A percentile compares a stretch with the other conserved stretches of the same genome.
Conservation (phyloP, 2,888 invertebrate species). For the Rhaphigaster nebulosa region DNA sequence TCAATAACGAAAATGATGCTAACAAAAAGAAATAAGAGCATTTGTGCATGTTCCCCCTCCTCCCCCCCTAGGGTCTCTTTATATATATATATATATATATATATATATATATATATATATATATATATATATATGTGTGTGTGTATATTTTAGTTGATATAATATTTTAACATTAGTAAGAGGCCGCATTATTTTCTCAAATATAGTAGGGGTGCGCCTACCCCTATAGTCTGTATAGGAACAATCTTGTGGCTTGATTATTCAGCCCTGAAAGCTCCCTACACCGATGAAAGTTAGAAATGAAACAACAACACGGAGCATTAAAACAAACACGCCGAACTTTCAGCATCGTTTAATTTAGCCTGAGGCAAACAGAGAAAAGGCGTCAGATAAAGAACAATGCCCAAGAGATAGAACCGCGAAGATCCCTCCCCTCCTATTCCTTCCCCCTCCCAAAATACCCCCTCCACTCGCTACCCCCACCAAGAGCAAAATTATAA, state of each 20-base stretch:
- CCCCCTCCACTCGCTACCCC: not conserved
- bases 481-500: constrained; percentile 7
- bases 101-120: too few relatives aligned
- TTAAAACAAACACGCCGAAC: constrained; percentile 40
- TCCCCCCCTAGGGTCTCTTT: too few relatives aligned
- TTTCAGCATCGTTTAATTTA: constrained; percentile 31
- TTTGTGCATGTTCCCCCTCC: too few relatives aligned
- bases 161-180: too few relatives aligned
- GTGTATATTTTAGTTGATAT: too few relatives aligned
- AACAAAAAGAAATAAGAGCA: too few relatives aligned
- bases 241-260: not conserved
- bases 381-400: constrained; percentile 41
- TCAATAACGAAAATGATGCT: too few relatives aligned
- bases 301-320: constrained; percentile 22
- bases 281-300: not conserved
- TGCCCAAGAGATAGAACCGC: constrained; percentile 1
- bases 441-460: not conserved
- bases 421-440: not conserved
- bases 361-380: constrained; percentile 18
- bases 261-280: not conserved
- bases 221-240: not conserved
- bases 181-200: not conserved
- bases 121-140: too few relatives aligned
- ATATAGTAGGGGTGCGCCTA: not conserved
- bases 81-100: too few relatives aligned